Evolutionary conservation across 2,888 invertebrate species (phyloP).

Genomic region (Drosophila infuscata): DNA sequence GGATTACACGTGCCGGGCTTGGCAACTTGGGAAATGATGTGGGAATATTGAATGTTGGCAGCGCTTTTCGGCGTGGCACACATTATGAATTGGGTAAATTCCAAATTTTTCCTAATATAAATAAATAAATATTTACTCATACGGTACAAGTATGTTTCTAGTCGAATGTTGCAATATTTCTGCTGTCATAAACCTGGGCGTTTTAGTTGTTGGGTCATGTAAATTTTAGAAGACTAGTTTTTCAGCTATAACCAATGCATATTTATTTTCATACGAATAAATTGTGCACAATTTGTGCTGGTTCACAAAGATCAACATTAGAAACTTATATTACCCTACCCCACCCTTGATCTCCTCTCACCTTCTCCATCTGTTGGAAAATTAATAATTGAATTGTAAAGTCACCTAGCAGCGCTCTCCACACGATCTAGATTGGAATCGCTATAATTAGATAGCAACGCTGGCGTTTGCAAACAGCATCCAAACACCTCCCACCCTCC

Average conservation of each 20-base stretch:
- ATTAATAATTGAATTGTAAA: constrained; percentile 45
- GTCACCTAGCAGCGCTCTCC: constrained; percentile 20
- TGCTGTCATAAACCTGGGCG: constrained; percentile 39
- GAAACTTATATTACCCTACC: not conserved
- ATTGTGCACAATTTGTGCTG: constrained; percentile 43
- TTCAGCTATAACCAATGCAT: constrained; percentile 23
- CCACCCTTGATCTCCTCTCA: not conserved
- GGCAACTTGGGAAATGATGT: constrained; percentile 25
- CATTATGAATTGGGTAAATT: constrained; percentile 28
- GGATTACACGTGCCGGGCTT: constrained; percentile 72
- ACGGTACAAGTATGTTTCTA: not conserved
- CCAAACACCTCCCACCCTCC: not conserved
- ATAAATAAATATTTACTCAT: constrained; percentile 21
- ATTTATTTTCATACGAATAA: constrained; percentile 15
- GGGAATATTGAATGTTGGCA: constrained; percentile 19
- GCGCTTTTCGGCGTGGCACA: constrained; percentile 14
- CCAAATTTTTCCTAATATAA: constrained; percentile 28
- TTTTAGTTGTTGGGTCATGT: constrained; percentile 44
- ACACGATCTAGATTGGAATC: constrained; percentile 13
- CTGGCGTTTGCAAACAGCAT: not conserved
- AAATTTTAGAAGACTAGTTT: constrained; percentile 16
- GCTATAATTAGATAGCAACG: constrained; percentile 28
- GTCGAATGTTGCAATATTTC: constrained; percentile 11
- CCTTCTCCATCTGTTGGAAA: not conserved
- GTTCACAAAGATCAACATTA: constrained; percentile 23